Evolutionary conservation across 2,113 vertebrate genomes (phyloP), one percentile per base, ranked within the genome.

Genomic region (Corythornis vintsioides): DNA sequence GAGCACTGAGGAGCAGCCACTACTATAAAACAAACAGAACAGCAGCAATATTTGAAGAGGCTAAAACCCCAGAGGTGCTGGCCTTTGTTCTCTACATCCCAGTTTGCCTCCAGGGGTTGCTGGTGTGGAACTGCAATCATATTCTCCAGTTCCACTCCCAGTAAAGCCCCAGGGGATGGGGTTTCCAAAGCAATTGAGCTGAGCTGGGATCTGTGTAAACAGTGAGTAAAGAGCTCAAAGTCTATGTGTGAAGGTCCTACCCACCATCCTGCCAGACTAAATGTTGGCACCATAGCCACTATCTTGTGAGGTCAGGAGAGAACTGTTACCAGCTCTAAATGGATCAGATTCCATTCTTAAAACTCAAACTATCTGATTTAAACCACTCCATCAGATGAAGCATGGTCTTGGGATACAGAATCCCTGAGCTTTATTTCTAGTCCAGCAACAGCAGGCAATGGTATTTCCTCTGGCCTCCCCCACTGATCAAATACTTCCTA

Each of bases 281-380:
- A 93, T 60, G 63, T 45, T 96, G 95, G 87, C 94, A 96, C 84
- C 53, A 61, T 60, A 87, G 86, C n/a, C 52, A 69, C 47, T 80
- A 75, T 59, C 71, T 79, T 35, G 59, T 65, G 48, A 77, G 92
- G 90, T 52, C 66, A 92, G 86, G 47, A 82, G 25, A 40, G 9
- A 81, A 31, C 40, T 48, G 69, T 35, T 81, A 38, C 22, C 24
- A 88, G 63, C 67, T 78, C 81, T 63, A 48, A 50, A n/a, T 8
- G 13, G 4, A 18, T 33, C 72, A 76, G 50, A 61, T n/a, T 59
- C 55, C 66, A 72, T 56, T 64, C 71, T 57, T 55, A 31, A 79
- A 71, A 87, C 4, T 20, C 35, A 69, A 50, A 61, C 18, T 42
- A 24, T 35, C 50, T 31, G 52, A 35, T n/a, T 60, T 56, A 31